Conservation (phyloP, 2,888 invertebrate species). For the Zonitis immaculata region DNA sequence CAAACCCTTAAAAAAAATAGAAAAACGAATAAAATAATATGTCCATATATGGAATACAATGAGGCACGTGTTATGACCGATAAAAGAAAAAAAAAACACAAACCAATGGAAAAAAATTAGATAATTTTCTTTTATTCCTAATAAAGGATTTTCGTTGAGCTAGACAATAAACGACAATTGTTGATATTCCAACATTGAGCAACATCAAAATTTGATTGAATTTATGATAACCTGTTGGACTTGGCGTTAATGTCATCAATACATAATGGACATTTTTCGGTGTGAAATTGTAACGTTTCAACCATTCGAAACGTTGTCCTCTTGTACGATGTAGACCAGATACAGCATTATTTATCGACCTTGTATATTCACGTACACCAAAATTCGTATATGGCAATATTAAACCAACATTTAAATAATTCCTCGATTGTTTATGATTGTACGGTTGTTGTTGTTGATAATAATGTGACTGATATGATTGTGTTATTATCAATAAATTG, state of each 20-base stretch:
- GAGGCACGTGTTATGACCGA: too few relatives aligned
- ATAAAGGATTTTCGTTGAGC: too few relatives aligned
- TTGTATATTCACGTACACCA: conserved; percentile 62
- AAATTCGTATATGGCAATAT: conserved; percentile 61
- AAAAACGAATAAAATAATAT: too few relatives aligned
- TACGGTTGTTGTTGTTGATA: conserved; percentile 23
- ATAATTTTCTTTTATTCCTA: too few relatives aligned
- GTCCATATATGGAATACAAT: too few relatives aligned
- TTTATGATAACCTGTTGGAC: conserved; percentile 72
- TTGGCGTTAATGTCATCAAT: conserved; percentile 68
- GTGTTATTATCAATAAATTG: conserved; percentile 28
- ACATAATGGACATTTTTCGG: conserved; percentile 59
- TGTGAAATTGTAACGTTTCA: conserved; percentile 61
- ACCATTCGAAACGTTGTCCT: conserved; percentile 57
- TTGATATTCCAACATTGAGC: too few relatives aligned
- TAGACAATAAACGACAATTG: background rate
- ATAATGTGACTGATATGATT: too few relatives aligned
- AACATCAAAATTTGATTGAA: background rate
- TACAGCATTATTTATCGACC: conserved; percentile 61
- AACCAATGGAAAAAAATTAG: too few relatives aligned
- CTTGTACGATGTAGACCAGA: conserved; percentile 55
- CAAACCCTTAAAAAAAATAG: too few relatives aligned
- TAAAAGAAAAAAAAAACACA: too few relatives aligned
- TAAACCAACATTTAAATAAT: conserved; percentile 54
- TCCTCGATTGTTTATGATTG: conserved; percentile 21